Evolutionary conservation across 2,113 vertebrate species (phyloP).

Genomic region (Aegithalos caudatus): DNA sequence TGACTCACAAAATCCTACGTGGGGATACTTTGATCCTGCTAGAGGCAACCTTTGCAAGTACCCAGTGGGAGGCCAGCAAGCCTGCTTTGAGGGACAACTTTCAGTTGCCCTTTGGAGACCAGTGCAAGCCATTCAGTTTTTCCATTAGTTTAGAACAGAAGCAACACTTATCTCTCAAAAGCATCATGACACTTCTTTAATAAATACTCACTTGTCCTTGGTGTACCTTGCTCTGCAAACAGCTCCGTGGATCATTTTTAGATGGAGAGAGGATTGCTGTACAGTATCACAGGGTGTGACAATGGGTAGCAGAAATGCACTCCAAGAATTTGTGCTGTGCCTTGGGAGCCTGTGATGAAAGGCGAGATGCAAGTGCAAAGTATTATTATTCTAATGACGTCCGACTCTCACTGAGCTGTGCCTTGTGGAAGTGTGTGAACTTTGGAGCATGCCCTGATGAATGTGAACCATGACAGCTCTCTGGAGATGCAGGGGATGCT

Average conservation of each 20-base stretch:
- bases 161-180: not conserved
- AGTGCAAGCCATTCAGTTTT: not conserved
- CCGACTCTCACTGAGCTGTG: not conserved
- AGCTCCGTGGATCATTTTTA: not conserved
- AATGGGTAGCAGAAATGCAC: not conserved
- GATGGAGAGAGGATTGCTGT: not conserved
- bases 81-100: not conserved
- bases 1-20: not conserved
- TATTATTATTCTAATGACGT: slow-evolving; percentile 46
- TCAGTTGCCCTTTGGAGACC: not conserved
- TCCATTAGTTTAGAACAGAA: not conserved
- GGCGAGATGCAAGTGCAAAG: not conserved
- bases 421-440: slow-evolving; percentile 63
- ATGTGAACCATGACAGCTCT: slow-evolving; percentile 65
- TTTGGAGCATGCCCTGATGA: slow-evolving; percentile 59
- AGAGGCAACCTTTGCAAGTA: not conserved
- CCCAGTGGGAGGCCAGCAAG: not conserved
- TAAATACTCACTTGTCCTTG: not conserved
- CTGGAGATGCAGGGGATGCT: slow-evolving; percentile 43
- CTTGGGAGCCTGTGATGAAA: slow-evolving; percentile 27
- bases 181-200: not conserved
- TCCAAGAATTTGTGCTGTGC: not conserved
- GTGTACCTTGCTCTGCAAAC: not conserved
- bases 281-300: not conserved
- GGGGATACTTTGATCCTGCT: not conserved